Percentiles rank a stretch among this genome's conserved stretches.
Evolutionary conservation across 2,113 vertebrate genomes (phyloP).

Genomic region (Aldabrachelys gigantea): DNA sequence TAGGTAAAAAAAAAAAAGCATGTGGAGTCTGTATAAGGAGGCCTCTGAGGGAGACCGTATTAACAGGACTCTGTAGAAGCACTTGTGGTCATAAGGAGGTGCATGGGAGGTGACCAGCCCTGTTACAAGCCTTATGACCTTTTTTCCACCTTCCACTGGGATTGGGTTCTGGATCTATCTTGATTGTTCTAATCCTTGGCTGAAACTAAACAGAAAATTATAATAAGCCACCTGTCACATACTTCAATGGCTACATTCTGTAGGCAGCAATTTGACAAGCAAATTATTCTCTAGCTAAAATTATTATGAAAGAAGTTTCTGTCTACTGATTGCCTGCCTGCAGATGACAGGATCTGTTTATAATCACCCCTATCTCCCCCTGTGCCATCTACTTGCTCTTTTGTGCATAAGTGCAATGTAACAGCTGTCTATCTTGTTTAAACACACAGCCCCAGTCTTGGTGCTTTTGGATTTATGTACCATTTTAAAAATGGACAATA

Average conservation of each 20-base stretch:
- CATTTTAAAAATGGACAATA: conserved; percentile 26
- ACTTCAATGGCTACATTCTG: not conserved
- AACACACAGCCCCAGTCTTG: conserved; percentile 15
- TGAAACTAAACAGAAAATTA: not conserved
- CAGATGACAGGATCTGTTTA: not conserved
- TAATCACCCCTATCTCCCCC: not conserved
- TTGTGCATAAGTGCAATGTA: not conserved
- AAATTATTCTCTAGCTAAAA: not conserved
- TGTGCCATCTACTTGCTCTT: conserved; percentile 11
- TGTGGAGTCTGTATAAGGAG: not conserved
- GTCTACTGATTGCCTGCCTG: not conserved
- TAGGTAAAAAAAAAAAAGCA: not conserved
- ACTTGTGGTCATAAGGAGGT: not conserved
- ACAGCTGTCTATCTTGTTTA: conserved; percentile 50
- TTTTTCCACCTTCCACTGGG: not conserved
- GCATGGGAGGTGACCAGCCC: not conserved
- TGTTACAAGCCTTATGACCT: not conserved
- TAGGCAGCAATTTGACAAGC: not conserved
- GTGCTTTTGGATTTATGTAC: not conserved
- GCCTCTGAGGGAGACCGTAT: not conserved
- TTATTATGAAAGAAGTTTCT: not conserved
- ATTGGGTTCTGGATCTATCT: not conserved
- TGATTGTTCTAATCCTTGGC: not conserved
- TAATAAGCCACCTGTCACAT: not conserved
- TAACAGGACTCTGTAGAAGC: not conserved